Conservation (phyloP, 2,888 invertebrate genomes). For the Lepidocyrtoides sp. region DNA sequence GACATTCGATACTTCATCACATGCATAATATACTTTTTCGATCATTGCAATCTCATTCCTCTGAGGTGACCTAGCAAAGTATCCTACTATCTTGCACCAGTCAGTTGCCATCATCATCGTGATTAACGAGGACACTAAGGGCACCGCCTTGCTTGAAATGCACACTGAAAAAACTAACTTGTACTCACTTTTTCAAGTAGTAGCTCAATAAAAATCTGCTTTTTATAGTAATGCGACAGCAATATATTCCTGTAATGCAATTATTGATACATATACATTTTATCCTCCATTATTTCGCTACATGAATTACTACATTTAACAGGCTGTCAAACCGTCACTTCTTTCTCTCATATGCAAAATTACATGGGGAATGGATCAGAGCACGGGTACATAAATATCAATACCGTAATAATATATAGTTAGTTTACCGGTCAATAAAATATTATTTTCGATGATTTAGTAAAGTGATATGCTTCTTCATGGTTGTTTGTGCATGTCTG, state of each 20-base stretch:
- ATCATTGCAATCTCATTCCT: constrained; percentile 47
- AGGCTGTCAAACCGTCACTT: constrained; percentile 17
- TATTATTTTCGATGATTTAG: not conserved
- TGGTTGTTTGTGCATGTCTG: not conserved
- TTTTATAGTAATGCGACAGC: not conserved
- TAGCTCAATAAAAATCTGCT: not conserved
- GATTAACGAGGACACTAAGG: constrained; percentile 71
- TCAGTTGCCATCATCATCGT: constrained; percentile 26
- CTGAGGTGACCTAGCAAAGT: constrained; percentile 32
- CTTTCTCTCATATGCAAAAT: not conserved
- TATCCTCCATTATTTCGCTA: not conserved
- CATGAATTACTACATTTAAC: not conserved
- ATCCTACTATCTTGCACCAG: constrained; percentile 31
- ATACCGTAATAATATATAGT: not conserved
- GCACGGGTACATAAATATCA: not conserved
- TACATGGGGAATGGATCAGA: not conserved
- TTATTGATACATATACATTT: not conserved
- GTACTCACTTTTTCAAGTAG: not conserved
- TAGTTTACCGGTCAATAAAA: not conserved
- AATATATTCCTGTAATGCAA: not conserved
- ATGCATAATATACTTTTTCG: not conserved
- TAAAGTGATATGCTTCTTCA: too few relatives aligned
- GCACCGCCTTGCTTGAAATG: constrained; percentile 46
- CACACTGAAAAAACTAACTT: not conserved
- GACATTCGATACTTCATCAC: constrained; percentile 35